Base-by-base conservation (phyloP, 2,888 invertebrate genomes). In the Digitonthophagus gazella region DNA sequence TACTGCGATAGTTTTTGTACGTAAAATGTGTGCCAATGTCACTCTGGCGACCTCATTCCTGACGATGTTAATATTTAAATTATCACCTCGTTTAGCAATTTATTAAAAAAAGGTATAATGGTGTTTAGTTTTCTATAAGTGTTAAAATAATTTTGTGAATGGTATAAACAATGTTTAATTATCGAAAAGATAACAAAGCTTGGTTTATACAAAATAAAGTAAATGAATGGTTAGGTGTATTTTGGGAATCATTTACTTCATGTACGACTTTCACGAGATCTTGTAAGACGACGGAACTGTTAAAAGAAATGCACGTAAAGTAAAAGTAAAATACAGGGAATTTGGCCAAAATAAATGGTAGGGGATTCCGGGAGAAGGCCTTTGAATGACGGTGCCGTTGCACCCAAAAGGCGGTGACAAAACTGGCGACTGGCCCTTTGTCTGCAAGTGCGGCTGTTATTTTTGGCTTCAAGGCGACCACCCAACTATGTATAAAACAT, bases 1-100 rank as follows among this genome's bases (percentile, higher is more conserved):
- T 67, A 58, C 67, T 67, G 58, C 61, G 22, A 67, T 28, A 57
- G 58, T 67, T 67, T 61, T 61, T 58, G 58, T 44, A 44, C 28
- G 58, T 57, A 67, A 65, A 67, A 67, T 67, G 67, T 67, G 61
- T 67, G 67, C 67, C 67, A 67, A 67, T 67, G 67, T 67, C 67
- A 44, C 67, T 6, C 58, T 22, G 28, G 16, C 28, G 67, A 67
- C 67, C 67, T 61, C 28, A 58, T 58, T 67, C 28, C 58, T 58
- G 15, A 57, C 18, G 61, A n/a, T 22, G 58, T 67, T 67, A 67
- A 67, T 67, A 67, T 67, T 67, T 67, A 67, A 67, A 67, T 58
- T 67, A 67, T 67, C 67, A 16, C 58, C 20, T 28, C 44, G 58
- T 67, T 67, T 58, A 20, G 18, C 18, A n/a, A 18, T 61, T 61